Percentiles rank a stretch among this genome's conserved stretches.
Evolutionary conservation across 2,888 invertebrate species (phyloP).

Genomic region (Cartodere bifasciata): DNA sequence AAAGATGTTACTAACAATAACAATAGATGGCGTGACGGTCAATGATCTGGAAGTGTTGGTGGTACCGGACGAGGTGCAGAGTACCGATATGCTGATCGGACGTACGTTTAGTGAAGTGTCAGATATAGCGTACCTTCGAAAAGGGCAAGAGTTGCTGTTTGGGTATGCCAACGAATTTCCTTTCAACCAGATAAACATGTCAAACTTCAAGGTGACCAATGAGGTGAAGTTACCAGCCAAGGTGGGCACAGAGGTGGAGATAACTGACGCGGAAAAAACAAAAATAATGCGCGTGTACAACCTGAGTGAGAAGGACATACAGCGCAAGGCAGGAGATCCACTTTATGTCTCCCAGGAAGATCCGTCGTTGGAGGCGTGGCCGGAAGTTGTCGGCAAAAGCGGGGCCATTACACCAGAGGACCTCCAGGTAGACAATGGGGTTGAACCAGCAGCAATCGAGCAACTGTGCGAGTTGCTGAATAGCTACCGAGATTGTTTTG

Average conservation of each 20-base stretch:
- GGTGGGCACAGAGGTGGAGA: no score
- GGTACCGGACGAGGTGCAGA: conserved; percentile 17
- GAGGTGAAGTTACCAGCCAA: no score
- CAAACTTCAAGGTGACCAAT: no score
- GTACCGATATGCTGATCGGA: conserved; percentile 15
- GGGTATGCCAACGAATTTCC: conserved; percentile 1
- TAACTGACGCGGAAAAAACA: conserved; percentile 3
- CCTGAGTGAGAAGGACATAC: not conserved
- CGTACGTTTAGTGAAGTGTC: conserved; percentile 15
- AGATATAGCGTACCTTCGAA: conserved; percentile 12
- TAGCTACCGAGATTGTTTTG: conserved; percentile 11
- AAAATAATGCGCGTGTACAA: conserved; percentile 4
- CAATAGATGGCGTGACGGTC: conserved; percentile 11
- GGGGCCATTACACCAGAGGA: no score
- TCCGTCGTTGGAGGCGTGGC: no score
- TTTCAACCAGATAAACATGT: no score
- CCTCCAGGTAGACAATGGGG: no score
- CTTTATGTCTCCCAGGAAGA: no score
- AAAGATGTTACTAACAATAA: not conserved
- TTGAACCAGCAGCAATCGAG: no score
- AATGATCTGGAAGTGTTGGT: conserved; percentile 13
- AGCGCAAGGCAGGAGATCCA: not conserved
- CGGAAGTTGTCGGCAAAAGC: no score
- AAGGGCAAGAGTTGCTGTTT: conserved; percentile 9
- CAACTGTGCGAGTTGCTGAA: conserved; percentile 8